Base-by-base conservation (phyloP, 92 coral and sea anemone species). In the Phymanthus crucifer region DNA sequence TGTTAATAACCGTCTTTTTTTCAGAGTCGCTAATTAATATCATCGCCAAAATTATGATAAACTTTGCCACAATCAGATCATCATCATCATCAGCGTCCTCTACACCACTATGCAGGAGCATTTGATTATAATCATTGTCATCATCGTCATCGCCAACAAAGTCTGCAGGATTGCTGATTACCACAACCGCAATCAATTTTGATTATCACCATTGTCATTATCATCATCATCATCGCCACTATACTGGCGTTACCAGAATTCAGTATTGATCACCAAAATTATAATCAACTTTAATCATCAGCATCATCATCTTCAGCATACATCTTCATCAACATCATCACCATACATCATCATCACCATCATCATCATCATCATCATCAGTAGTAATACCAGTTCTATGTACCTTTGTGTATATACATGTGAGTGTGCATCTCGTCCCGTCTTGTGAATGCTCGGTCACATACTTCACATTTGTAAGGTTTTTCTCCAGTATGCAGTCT, bases 391-490 rank as follows among this genome's bases (percentile, higher is more conserved):
- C 14, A 14, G n/a, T n/a, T 14, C 3, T 13, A 34, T 6, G 4
- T 77, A 95, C 98, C 98, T 87, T 93, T 95, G 84, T 95, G 98
- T 19, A 95, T 93, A 80, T 92, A 95, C 93, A 90, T 93, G 70
- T 95, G 98, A 18, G 98, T 95, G 50, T 95, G 97, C 92, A 95
- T 91, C 79, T 95, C 98, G 71, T 95, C 98, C 66, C 97, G 88
- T 75, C 98, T 81, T 21, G 98, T 93, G 80, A 95, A 95, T 3
- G 97, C 98, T 78, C 97, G 95, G 33, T 87, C 94, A 70, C 98
- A 95, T 68, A 86, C 97, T 29, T 86, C 95, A 43, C 98, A 95
- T 72, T 95, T 95, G 88, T 95, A 93, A 0, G 98, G 98, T 71
- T 95, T 95, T 81, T 95, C 98, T 24, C 98, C 98, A 47, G 97